Conservation (phyloP, 2,113 vertebrate genomes). For the Thalassarche chlororhynchos region DNA sequence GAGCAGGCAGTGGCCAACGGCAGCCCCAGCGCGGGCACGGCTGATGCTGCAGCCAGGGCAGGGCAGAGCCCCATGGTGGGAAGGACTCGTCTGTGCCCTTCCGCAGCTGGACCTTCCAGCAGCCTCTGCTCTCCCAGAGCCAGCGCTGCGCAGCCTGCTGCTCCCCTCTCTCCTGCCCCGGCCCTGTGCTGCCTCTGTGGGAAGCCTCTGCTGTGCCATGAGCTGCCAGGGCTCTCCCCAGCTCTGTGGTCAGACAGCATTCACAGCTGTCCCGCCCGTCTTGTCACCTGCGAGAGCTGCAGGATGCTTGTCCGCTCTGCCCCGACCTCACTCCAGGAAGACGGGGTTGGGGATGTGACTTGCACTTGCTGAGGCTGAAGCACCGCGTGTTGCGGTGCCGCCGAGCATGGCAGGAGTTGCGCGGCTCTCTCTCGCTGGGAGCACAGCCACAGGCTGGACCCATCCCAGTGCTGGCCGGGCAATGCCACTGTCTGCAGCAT, state of each 20-base stretch:
- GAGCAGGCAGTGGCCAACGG: neutral
- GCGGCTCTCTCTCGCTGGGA: accelerated
- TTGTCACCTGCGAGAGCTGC: neutral
- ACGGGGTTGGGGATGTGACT: neutral
- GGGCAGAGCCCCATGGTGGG: neutral
- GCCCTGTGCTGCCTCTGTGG: accelerated
- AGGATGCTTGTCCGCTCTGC: accelerated
- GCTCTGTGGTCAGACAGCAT: accelerated
- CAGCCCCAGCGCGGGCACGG: neutral
- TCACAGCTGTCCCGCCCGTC: accelerated
- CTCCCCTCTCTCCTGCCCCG: neutral
- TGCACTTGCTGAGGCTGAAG: neutral
- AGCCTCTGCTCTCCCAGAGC: neutral
- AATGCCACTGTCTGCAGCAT: accelerated
- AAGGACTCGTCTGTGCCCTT: neutral
- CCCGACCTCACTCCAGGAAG: neutral
- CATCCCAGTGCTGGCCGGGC: accelerated
- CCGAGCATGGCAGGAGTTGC: accelerated
- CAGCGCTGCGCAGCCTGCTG: neutral
- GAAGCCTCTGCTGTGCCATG: neutral
- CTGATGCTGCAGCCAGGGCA: neutral
- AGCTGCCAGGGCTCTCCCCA: neutral
- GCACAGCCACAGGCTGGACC: neutral
- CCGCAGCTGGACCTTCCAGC: neutral
- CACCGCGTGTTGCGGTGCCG: neutral